These are phyloP conservation scores for Pseudorhombus dupliciocellatus DNA, from an alignment of 2,113 vertebrate species.

Conservation along the genomic window DNA sequence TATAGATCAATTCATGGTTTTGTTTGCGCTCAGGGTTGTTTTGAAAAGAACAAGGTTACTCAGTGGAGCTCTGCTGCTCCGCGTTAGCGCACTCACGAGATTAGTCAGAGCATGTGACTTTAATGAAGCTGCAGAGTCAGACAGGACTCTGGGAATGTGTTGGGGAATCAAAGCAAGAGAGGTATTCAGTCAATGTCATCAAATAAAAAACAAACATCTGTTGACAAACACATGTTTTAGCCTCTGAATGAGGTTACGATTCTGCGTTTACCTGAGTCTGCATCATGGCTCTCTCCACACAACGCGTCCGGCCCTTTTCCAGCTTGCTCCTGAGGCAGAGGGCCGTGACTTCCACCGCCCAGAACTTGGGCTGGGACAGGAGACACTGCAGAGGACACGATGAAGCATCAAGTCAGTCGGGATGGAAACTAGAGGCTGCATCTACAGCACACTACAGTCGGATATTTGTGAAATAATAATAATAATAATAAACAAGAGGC, in stretches of 20 bases:
- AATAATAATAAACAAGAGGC: no score
- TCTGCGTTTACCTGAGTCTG: conserved; percentile 89
- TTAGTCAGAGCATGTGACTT: background rate
- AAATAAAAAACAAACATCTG: no score
- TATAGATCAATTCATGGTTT: conserved; percentile 61
- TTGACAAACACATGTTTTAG: no score
- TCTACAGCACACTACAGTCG: no score
- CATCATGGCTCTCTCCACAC: conserved; percentile 93
- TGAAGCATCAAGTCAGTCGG: background rate
- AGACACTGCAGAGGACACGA: conserved; percentile 81
- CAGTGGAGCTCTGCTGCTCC: conserved; percentile 16
- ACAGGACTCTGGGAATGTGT: background rate
- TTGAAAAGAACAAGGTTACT: conserved; percentile 39
- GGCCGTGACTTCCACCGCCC: conserved; percentile 90
- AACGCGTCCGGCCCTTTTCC: conserved; percentile 87
- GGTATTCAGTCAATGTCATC: no score
- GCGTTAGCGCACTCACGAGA: background rate
- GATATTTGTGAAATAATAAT: no score
- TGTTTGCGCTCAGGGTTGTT: conserved; percentile 42
- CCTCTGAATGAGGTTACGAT: background rate
- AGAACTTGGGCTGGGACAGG: conserved; percentile 94
- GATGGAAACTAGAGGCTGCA: background rate
- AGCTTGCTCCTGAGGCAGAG: conserved; percentile 91
- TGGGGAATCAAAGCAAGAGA: background rate
- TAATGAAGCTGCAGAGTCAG: background rate